phyloP scores from a whole-genome alignment of 1,140 invertebrate genomes.

The Ridgeia piscesae region DNA sequence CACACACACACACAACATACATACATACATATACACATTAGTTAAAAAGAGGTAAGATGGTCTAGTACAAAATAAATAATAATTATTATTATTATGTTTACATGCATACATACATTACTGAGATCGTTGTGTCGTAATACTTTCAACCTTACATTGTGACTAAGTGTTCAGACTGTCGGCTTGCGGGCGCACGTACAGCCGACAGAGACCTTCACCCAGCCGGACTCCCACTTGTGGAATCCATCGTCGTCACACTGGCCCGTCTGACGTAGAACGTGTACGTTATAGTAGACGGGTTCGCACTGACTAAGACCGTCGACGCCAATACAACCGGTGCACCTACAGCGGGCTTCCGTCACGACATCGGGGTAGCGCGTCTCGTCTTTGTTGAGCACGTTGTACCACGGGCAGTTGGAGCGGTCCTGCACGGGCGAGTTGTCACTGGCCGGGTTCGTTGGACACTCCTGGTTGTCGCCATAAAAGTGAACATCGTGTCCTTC shows the following conservation, averaged over 20 bases:
- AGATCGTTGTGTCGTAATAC: too few relatives aligned
- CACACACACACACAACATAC: too few relatives aligned
- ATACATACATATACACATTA: too few relatives aligned
- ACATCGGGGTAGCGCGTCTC: background rate
- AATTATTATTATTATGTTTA: too few relatives aligned
- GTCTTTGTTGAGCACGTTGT: constrained; percentile 19
- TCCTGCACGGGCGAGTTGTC: background rate
- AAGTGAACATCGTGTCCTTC: background rate
- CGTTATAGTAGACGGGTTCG: constrained; percentile 21
- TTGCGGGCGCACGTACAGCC: background rate
- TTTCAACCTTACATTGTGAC: too few relatives aligned
- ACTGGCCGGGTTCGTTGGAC: background rate
- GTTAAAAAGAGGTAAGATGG: too few relatives aligned
- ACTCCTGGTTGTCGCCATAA: constrained; percentile 13
- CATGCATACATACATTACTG: too few relatives aligned
- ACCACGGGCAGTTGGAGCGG: constrained; percentile 16
- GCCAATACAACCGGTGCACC: constrained; percentile 11
- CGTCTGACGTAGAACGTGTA: background rate
- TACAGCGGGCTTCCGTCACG: constrained; percentile 6
- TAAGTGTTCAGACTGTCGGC: background rate
- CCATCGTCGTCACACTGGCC: background rate
- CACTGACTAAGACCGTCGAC: background rate
- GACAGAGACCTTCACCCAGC: constrained; percentile 13
- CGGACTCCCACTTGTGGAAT: background rate
- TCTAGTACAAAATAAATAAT: too few relatives aligned